These are phyloP conservation scores for Austrofundulus limnaeus DNA, from an alignment of 2,113 vertebrate species.

Conservation along the genomic window DNA sequence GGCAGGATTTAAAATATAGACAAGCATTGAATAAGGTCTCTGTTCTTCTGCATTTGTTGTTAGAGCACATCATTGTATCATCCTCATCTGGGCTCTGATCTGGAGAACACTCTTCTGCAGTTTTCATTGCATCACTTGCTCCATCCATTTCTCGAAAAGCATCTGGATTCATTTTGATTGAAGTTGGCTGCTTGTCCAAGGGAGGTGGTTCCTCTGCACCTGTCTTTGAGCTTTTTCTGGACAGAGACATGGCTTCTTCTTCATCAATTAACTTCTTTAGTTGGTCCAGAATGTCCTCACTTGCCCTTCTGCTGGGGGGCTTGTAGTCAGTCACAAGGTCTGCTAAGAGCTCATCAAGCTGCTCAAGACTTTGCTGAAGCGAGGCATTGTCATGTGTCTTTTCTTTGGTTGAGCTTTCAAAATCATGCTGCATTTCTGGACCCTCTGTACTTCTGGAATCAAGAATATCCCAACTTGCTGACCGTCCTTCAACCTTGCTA, in stretches of 20 bases:
- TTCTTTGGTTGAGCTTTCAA: constrained; percentile 70
- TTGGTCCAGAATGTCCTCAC: constrained; percentile 85
- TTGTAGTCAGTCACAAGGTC: constrained; percentile 96
- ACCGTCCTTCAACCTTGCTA: constrained; percentile 77
- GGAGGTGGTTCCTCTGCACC: constrained; percentile 72
- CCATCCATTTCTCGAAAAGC: constrained; percentile 71
- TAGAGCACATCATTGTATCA: constrained; percentile 97
- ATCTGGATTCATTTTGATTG: constrained; percentile 74
- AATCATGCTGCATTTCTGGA: constrained; percentile 66
- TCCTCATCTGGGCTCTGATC: constrained; percentile 94
- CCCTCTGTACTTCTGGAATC: constrained; percentile 71
- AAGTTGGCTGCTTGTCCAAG: constrained; percentile 86
- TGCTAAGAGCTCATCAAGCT: constrained; percentile 94
- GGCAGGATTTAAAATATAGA: constrained; percentile 98
- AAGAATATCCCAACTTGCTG: constrained; percentile 86
- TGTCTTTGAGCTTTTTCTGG: constrained; percentile 68
- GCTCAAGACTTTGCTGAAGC: constrained; percentile 93
- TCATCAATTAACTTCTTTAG: constrained; percentile 87
- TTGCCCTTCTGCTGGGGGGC: constrained; percentile 76
- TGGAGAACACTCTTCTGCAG: constrained; percentile 85
- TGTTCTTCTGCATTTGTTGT: constrained; percentile 90
- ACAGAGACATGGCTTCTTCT: constrained; percentile 69
- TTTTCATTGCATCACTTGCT: constrained; percentile 74
- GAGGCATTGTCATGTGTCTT: constrained; percentile 79
- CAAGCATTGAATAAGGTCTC: constrained; percentile 97